These are phyloP conservation scores for Bolborhynchus lineola DNA, from an alignment of 2,113 vertebrate species.

Conservation along the genomic window DNA sequence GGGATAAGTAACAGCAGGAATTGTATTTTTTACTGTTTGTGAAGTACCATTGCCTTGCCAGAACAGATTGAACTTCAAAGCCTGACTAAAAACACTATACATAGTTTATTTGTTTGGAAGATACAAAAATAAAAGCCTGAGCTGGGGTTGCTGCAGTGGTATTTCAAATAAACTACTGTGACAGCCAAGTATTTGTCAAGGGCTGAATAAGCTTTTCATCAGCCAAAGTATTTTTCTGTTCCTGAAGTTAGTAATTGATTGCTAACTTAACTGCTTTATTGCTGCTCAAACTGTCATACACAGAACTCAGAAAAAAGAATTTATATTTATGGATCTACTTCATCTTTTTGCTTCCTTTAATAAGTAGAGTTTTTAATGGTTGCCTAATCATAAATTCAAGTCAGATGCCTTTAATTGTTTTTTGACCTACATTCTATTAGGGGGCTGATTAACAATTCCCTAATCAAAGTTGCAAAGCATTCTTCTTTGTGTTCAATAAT, in stretches of 20 bases:
- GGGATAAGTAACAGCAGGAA: slow-evolving; percentile 46
- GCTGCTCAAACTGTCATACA: neutral
- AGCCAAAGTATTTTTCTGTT: slow-evolving; percentile 13
- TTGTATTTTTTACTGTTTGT: slow-evolving; percentile 68
- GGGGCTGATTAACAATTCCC: slow-evolving; percentile 65
- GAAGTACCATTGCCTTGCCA: slow-evolving; percentile 55
- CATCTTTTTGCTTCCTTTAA: neutral
- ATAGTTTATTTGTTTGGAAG: slow-evolving; percentile 66
- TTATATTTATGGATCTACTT: neutral
- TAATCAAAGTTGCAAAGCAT: slow-evolving; percentile 64
- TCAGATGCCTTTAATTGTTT: slow-evolving; percentile 60
- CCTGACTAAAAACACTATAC: slow-evolving; percentile 45
- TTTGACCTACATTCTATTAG: slow-evolving; percentile 62
- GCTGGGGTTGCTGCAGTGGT: neutral
- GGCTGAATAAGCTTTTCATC: slow-evolving; percentile 49
- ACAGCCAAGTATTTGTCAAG: slow-evolving; percentile 50
- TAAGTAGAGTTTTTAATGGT: slow-evolving; percentile 5
- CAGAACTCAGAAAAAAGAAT: neutral
- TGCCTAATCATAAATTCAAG: slow-evolving; percentile 53
- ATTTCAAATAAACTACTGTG: slow-evolving; percentile 57
- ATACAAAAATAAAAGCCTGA: slow-evolving; percentile 59
- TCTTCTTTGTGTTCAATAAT: slow-evolving; percentile 68
- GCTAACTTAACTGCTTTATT: neutral
- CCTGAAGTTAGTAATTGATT: slow-evolving; percentile 21
- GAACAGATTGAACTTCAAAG: slow-evolving; percentile 72